Conservation (phyloP, 1,140 invertebrate genomes). For the Brachionus sp. region DNA sequence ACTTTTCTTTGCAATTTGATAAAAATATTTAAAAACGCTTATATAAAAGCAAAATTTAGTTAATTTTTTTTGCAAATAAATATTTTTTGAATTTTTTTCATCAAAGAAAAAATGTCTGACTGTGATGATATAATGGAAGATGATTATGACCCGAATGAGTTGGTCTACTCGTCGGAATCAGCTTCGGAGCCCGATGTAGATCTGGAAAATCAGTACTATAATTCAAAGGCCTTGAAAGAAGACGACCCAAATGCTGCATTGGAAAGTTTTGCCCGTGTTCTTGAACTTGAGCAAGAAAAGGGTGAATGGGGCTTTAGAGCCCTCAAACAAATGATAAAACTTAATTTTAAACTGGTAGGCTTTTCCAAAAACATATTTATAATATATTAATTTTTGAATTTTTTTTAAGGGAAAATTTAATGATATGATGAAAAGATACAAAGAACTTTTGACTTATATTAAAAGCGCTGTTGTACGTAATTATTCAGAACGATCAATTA, state of each 20-base stretch:
- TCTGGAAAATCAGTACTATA: conserved; percentile 99
- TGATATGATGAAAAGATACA: conserved; percentile 37
- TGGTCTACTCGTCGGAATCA: conserved; percentile 43
- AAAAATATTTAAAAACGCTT: background rate
- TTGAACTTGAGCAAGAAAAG: conserved; percentile 68
- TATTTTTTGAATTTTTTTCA: background rate
- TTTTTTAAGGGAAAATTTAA: background rate
- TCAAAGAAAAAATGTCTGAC: conserved; percentile 37
- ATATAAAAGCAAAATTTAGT: conserved; percentile 21
- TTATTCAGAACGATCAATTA: conserved; percentile 99
- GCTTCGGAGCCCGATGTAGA: conserved; percentile 50
- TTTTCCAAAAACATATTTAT: background rate
- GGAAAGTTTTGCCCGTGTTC: conserved; percentile 83
- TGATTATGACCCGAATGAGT: conserved; percentile 42
- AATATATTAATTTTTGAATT: background rate
- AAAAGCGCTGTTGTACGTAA: conserved; percentile 88
- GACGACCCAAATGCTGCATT: conserved; percentile 87
- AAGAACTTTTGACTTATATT: conserved; percentile 41
- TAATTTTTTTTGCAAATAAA: background rate
- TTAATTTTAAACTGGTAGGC: conserved; percentile 94
- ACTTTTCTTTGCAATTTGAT: background rate
- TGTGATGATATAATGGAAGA: conserved; percentile 45
- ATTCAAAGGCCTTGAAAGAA: conserved; percentile 96
- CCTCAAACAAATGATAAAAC: conserved; percentile 99
- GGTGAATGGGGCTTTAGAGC: conserved; percentile 99